phyloP scores from a whole-genome alignment of 1,140 invertebrate species.

The Paracyclopina nana region DNA sequence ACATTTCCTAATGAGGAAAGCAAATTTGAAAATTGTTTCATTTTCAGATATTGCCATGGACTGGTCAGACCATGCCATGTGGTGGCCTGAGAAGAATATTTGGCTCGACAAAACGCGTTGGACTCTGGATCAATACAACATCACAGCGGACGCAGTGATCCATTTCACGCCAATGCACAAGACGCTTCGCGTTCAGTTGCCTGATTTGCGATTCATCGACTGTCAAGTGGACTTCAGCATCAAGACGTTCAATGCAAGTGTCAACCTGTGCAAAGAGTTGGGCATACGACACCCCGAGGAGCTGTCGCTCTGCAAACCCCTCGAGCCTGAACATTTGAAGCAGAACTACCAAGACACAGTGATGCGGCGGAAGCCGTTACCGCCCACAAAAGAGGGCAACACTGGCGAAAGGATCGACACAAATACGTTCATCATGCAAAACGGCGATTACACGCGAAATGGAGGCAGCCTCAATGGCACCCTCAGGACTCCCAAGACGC shows the following conservation, averaged over 20 bases:
- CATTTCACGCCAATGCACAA: conserved; percentile 99
- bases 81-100: conserved; percentile 88
- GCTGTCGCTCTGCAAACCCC: conserved; percentile 69
- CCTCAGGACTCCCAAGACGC: conserved; percentile 22
- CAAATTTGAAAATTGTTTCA: too few species aligned
- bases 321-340: conserved; percentile 62
- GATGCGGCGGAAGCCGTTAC: conserved; percentile 17
- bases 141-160: conserved; percentile 80
- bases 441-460: conserved; percentile 19
- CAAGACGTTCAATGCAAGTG: conserved; percentile 84
- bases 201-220: conserved; percentile 83
- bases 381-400: conserved; percentile 16
- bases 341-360: conserved; percentile 42
- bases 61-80: conserved; percentile 97
- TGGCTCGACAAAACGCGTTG: conserved; percentile 85
- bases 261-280: conserved; percentile 84
- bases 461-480: conserved; percentile 18
- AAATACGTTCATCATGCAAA: conserved; percentile 51
- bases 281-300: conserved; percentile 90
- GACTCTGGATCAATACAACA: conserved; percentile 89
- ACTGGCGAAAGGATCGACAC: conserved; percentile 44
- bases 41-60: conserved; percentile 32
- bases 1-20: too few species aligned
- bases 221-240: conserved; percentile 87
- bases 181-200: conserved; percentile 60